A percentile compares a stretch with the other conserved stretches of the same genome.
Conservation (phyloP, 2,113 vertebrate species). For the Hoplias malabaricus region DNA sequence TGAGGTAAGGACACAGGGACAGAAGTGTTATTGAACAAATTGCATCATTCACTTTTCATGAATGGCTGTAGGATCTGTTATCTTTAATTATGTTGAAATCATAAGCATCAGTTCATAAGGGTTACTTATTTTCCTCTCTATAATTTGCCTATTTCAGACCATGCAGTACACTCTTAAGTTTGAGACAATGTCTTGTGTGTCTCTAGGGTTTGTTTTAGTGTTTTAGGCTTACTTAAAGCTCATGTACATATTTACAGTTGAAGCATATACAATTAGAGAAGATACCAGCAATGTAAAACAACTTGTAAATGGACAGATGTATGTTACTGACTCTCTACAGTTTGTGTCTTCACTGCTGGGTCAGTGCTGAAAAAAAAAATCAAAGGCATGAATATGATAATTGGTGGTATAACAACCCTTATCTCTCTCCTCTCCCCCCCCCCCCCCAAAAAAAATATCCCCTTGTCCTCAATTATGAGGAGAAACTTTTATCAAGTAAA, state of each 20-base stretch:
- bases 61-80: not conserved
- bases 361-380: conserved; percentile 42
- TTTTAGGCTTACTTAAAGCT: conserved; percentile 32
- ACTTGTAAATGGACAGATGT: not conserved
- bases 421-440: too few relatives aligned
- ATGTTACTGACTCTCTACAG: conserved; percentile 34
- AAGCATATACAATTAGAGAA: not conserved
- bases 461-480: conserved; percentile 55
- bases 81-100: not conserved
- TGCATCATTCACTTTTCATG: not conserved
- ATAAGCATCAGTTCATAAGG: not conserved
- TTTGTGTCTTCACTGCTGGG: conserved; percentile 50
- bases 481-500: conserved; percentile 60
- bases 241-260: not conserved
- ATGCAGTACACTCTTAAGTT: conserved; percentile 26
- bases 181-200: conserved; percentile 21
- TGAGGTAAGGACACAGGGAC: not conserved
- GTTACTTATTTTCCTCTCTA: not conserved
- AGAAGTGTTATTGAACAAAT: not conserved
- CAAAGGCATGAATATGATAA: conserved; percentile 30
- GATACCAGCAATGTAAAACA: not conserved
- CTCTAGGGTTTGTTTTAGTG: conserved; percentile 25
- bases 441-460: conserved; percentile 31
- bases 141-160: conserved; percentile 18
- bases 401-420: not conserved